Evolutionary conservation across 92 coral and sea anemone species (phyloP).

Genomic region (Parazoanthus swiftii): DNA sequence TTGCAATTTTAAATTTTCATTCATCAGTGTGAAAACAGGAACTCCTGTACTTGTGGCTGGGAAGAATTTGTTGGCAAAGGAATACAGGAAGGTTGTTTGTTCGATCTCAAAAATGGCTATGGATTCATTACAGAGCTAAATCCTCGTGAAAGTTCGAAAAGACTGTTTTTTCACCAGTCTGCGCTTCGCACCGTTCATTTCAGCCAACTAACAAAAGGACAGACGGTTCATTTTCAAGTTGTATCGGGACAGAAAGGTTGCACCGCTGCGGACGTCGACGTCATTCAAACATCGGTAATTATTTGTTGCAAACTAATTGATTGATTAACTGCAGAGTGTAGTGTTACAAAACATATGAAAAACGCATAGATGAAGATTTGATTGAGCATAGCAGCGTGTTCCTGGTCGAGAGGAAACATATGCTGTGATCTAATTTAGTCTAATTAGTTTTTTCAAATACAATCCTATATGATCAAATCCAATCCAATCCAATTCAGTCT

Average conservation of each 20-base stretch:
- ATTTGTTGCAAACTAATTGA: background rate
- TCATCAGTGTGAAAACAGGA: constrained; percentile 11
- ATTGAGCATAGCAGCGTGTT: background rate
- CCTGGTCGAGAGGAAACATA: background rate
- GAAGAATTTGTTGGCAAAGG: constrained; percentile 43
- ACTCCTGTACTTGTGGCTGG: constrained; percentile 46
- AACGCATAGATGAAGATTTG: background rate
- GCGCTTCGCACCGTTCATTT: constrained; percentile 26
- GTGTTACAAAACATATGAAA: background rate
- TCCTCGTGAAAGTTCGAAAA: background rate
- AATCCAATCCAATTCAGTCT: background rate
- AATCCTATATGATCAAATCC: background rate
- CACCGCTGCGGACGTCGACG: constrained; percentile 20
- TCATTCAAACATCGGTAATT: background rate
- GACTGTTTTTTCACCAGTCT: constrained; percentile 40
- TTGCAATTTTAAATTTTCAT: constrained; percentile 6
- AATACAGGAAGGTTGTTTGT: constrained; percentile 56
- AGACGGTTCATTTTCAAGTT: constrained; percentile 46
- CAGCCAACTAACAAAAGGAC: constrained; percentile 42
- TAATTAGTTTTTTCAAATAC: too few species aligned
- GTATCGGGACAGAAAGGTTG: constrained; percentile 32
- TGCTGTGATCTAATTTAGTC: too few species aligned
- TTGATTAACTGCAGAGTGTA: background rate
- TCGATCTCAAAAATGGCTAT: background rate
- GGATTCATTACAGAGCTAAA: constrained; percentile 45